Conservation (phyloP, 2,888 invertebrate genomes). For the Aleiodes leptofemur region DNA sequence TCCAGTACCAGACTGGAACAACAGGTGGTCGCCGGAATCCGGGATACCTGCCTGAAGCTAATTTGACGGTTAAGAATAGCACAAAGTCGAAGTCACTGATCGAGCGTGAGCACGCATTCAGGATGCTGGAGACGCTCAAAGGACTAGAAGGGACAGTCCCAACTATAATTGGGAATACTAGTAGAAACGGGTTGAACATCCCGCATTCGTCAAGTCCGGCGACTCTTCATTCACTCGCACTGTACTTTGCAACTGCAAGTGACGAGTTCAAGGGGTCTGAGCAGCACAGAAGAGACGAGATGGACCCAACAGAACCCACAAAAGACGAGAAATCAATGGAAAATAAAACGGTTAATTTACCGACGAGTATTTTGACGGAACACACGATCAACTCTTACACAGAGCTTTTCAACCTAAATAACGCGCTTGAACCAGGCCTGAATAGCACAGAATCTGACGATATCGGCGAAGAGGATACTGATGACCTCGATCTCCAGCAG, state of each 20-base stretch:
- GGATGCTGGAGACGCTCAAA: slow-evolving; percentile 82
- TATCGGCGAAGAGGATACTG: slow-evolving; percentile 60
- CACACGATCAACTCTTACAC: slow-evolving; percentile 82
- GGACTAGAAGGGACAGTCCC: slow-evolving; percentile 78
- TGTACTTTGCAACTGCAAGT: slow-evolving; percentile 86
- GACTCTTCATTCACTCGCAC: slow-evolving; percentile 85
- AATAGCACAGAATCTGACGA: slow-evolving; percentile 20
- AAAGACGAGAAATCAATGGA: slow-evolving; percentile 19
- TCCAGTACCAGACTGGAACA: slow-evolving; percentile 47
- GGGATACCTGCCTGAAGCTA: slow-evolving; percentile 63
- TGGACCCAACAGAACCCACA: slow-evolving; percentile 44
- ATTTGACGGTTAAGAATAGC: slow-evolving; percentile 42
- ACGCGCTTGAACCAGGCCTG: slow-evolving; percentile 60
- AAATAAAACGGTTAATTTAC: slow-evolving; percentile 73
- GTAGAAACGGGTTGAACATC: slow-evolving; percentile 81
- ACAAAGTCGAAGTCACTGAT: slow-evolving; percentile 61
- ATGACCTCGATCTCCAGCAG: slow-evolving; percentile 80
- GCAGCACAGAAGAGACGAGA: slow-evolving; percentile 68
- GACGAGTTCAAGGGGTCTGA: slow-evolving; percentile 74
- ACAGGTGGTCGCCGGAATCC: slow-evolving; percentile 57
- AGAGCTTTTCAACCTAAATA: slow-evolving; percentile 74
- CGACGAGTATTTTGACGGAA: slow-evolving; percentile 81
- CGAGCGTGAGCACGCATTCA: slow-evolving; percentile 82
- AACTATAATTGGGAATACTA: slow-evolving; percentile 59
- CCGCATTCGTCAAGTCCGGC: slow-evolving; percentile 87